Evolutionary conservation across 2,888 invertebrate genomes (phyloP), one percentile per base, ranked within the genome.

Genomic region (Ectemnius cavifrons): DNA sequence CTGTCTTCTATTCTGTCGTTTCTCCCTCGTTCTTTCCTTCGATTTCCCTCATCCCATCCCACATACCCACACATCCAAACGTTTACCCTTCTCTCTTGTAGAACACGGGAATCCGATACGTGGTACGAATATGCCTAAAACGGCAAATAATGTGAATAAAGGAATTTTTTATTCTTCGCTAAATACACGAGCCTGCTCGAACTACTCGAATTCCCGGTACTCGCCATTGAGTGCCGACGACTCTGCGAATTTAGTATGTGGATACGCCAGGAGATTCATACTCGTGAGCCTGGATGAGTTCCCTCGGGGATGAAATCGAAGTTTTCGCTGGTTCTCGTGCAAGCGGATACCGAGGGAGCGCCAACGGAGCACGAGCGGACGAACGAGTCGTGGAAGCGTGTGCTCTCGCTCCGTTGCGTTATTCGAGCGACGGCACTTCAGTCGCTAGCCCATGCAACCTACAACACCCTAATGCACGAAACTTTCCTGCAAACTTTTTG

Each of bases 81-180:
- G 5, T 8, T 37, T 60, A 69, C 68, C 68, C 18, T 13, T 66
- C 75, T 68, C 75, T 75, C 72, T 71, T 68, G 72, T 65, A 52
- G 14, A 56, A 47, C 46, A 47, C 65, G 45, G 68, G 52, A 75
- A 72, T 72, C 64, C 75, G 63, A 77, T 75, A 77, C 77, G 77
- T 77, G 75, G 75, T 65, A 56, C 56, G 77, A 72, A 77, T 75
- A 66, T 64, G 52, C 52, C 28, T 61, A 65, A 68, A 65, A 67
- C 37, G 16, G 59, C 63, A 71, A 68, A 75, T 77, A 77, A 77
- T 75, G 61, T 71, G 63, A 57, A 63, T 66, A 72, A 62, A 63
- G 8, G 60, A 56, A 65, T 69, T 71, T 71, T 73, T 69, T 64
- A 37, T 14, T 63, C 47, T 59, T 18, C 20, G 13, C 16, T 59